These are phyloP conservation scores for Hylaeus volcanicus DNA, from an alignment of 1,140 invertebrate species.

Conservation along the genomic window DNA sequence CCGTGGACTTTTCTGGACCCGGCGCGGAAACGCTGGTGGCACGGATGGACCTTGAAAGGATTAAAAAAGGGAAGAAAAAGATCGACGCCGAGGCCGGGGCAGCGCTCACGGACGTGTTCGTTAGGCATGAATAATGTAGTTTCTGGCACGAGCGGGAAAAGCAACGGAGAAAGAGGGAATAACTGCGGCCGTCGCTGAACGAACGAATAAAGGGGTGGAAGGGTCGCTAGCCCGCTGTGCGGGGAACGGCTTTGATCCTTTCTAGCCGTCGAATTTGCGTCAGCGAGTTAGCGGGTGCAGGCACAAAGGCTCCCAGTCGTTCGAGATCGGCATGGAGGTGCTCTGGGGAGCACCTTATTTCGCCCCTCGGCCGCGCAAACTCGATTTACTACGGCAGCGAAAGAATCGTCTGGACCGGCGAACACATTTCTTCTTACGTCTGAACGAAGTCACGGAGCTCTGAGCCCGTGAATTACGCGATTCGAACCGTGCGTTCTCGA, in stretches of 20 bases:
- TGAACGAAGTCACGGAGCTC: too few relatives aligned
- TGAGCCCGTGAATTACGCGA: too few relatives aligned
- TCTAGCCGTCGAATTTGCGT: slow-evolving; percentile 66
- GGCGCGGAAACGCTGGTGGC: slow-evolving; percentile 18
- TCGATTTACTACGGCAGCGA: neutral
- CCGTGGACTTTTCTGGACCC: slow-evolving; percentile 1
- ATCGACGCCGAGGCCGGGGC: neutral
- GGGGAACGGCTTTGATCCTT: slow-evolving; percentile 66
- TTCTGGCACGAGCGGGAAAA: slow-evolving; percentile 23
- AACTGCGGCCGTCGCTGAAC: slow-evolving; percentile 12
- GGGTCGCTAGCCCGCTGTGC: neutral
- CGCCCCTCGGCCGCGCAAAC: too few relatives aligned
- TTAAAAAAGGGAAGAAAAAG: slow-evolving; percentile 7
- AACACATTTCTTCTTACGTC: too few relatives aligned
- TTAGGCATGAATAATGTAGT: slow-evolving; percentile 70
- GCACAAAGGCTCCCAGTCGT: slow-evolving; percentile 43
- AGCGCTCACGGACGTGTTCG: slow-evolving; percentile 50
- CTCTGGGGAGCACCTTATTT: neutral
- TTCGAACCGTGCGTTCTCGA: too few relatives aligned
- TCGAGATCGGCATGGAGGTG: slow-evolving; percentile 17
- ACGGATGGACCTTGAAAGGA: neutral
- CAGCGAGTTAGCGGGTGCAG: slow-evolving; percentile 51
- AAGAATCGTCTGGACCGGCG: too few relatives aligned
- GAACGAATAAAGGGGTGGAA: neutral
- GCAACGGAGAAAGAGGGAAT: slow-evolving; percentile 5